phyloP scores from a whole-genome alignment of 2,113 vertebrate genomes.

The Gadus macrocephalus region DNA sequence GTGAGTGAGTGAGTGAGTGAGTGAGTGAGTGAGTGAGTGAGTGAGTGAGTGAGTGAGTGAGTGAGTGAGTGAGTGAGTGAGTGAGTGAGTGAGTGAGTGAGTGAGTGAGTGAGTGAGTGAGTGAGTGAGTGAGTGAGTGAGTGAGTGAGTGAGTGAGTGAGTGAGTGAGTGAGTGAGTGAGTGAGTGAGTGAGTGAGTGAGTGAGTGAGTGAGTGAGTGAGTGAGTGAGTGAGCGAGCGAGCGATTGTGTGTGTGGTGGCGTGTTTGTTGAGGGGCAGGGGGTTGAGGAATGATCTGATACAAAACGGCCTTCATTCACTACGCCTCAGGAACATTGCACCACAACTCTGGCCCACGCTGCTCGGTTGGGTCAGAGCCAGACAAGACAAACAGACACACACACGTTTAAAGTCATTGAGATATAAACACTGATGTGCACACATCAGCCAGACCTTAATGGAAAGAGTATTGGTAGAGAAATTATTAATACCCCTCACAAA shows the following conservation, averaged over 20 bases:
- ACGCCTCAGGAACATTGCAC: constrained; percentile 27
- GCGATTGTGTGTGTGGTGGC: neutral
- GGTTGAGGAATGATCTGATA: constrained; percentile 45
- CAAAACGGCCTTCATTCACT: constrained; percentile 67
- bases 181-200: constrained; percentile 8
- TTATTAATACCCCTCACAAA: constrained; percentile 31
- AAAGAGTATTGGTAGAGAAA: neutral
- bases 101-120: neutral
- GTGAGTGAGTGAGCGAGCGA: neutral
- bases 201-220: constrained; percentile 1
- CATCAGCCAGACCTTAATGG: constrained; percentile 24
- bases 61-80: neutral
- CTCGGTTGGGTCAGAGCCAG: constrained; percentile 34
- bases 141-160: neutral
- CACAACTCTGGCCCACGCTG: constrained; percentile 31
- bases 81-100: too few species aligned
- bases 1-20: neutral
- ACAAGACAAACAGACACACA: constrained; percentile 22
- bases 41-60: neutral
- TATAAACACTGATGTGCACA: constrained; percentile 2
- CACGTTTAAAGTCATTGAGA: constrained; percentile 11
- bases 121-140: neutral
- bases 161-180: neutral
- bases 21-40: neutral
- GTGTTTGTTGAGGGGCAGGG: constrained; percentile 21